phyloP scores from a whole-genome alignment of 1,140 invertebrate species.

The Goniozus legneri region DNA sequence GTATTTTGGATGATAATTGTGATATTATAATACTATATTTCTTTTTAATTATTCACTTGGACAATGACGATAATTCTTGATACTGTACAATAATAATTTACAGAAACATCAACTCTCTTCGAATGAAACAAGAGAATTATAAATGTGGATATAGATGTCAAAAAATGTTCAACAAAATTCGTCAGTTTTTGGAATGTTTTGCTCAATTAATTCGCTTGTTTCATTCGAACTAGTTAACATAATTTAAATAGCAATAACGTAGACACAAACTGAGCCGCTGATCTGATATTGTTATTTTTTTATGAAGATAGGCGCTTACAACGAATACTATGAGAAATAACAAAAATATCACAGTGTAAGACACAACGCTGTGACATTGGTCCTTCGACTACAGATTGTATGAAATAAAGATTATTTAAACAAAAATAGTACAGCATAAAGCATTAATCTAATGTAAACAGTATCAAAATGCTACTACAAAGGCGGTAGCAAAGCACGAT shows the following conservation, averaged over 20 bases:
- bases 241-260: not conserved
- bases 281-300: slow-evolving; percentile 12
- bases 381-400: slow-evolving; percentile 27
- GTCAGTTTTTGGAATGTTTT: no score
- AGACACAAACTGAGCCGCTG: slow-evolving; percentile 17
- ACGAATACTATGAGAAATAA: slow-evolving; percentile 28
- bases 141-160: slow-evolving; percentile 1
- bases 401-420: slow-evolving; percentile 19
- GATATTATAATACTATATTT: slow-evolving; percentile 24
- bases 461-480: slow-evolving; percentile 18
- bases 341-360: slow-evolving; percentile 46
- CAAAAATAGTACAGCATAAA: slow-evolving; percentile 20
- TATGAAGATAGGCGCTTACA: slow-evolving; percentile 9
- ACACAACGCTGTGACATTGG: slow-evolving; percentile 42
- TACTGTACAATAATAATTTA: slow-evolving; percentile 37
- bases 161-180: no score
- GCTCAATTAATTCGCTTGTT: slow-evolving; percentile 18
- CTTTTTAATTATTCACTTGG: slow-evolving; percentile 22
- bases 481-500: slow-evolving; percentile 5
- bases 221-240: not conserved
- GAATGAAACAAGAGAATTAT: slow-evolving; percentile 25
- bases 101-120: slow-evolving; percentile 25
- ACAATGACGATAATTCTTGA: slow-evolving; percentile 20
- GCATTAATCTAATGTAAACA: slow-evolving; percentile 1
- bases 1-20: slow-evolving; percentile 34